Evolutionary conservation across 2,888 invertebrate species (phyloP).

Genomic region (Tipula helvola): DNA sequence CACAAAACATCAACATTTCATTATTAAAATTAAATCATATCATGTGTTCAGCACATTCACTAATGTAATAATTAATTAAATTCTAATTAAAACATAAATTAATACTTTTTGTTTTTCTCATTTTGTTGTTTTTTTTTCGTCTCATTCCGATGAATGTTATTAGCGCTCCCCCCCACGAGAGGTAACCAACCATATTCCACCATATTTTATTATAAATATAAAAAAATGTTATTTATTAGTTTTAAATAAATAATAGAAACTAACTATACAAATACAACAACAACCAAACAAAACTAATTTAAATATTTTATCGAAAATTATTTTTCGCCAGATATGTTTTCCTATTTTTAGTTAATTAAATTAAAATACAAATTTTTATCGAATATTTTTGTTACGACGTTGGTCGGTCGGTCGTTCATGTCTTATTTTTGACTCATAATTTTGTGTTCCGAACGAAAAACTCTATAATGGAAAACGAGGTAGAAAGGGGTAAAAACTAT

Average conservation of each 20-base stretch:
- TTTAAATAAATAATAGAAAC: background rate
- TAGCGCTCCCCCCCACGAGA: background rate
- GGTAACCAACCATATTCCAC: background rate
- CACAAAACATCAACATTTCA: background rate
- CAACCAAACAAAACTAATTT: background rate
- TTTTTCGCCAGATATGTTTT: background rate
- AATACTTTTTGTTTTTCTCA: background rate
- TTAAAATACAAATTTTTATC: background rate
- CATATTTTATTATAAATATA: background rate
- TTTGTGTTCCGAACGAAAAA: background rate
- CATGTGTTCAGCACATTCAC: background rate
- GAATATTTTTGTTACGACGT: background rate
- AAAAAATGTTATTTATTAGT: background rate
- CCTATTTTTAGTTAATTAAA: background rate
- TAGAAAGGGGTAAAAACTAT: background rate
- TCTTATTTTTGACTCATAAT: background rate
- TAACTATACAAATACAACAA: background rate
- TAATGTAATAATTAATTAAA: background rate
- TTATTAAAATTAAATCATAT: background rate
- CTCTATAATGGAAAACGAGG: background rate
- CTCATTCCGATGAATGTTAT: background rate
- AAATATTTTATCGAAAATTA: background rate
- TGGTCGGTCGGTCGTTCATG: background rate
- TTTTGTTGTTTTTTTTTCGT: background rate
- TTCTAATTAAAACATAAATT: slow-evolving; percentile 4